Evolutionary conservation across 1,140 invertebrate genomes (phyloP), one percentile per base, ranked within the genome.

Genomic region (Heliconius nattereri): DNA sequence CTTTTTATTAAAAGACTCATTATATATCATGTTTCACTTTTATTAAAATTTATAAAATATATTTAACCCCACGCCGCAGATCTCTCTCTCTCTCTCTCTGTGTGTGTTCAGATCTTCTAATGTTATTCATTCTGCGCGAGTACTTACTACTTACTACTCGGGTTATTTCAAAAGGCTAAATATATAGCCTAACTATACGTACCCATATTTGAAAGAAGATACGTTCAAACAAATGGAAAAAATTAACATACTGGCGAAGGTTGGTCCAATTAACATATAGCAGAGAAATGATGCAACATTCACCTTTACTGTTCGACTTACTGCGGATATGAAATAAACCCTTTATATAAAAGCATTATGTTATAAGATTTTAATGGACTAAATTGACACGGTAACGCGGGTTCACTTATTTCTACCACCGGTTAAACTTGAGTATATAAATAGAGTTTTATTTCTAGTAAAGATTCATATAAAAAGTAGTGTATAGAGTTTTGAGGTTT

Each of bases 201-300:
- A 26, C 2, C 60, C 60, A 66, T 60, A 77, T 77, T 23, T 77
- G 45, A 70, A 45, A 71, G 57, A 32, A 37, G 26, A 45, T 77
- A 37, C 37, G 37, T 40, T 71, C 26, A 29, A 76, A 76, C 75
- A 76, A 20, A 76, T 76, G 75, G 26, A 71, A 60, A 32, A 76
- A 76, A 70, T 66, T 76, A 60, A 76, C 66, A 60, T 76, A 52
- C 75, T 45, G 35, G 37, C 52, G 66, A 77, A 77, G 76, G 76
- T 77, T 77, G 40, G 29, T 45, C 71, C 73, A 73, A 78, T 78
- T 78, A 74, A 73, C 77, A 54, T 66, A 52, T 66, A 32, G 76
- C 23, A 71, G 26, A 32, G 23, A 71, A 49, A 78, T 78, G 77
- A 78, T 78, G 77, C 77, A 78, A 78, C 76, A 70, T 78, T 78